phyloP scores from a whole-genome alignment of 1,140 invertebrate species.

The Phenacoccus solenopsis region DNA sequence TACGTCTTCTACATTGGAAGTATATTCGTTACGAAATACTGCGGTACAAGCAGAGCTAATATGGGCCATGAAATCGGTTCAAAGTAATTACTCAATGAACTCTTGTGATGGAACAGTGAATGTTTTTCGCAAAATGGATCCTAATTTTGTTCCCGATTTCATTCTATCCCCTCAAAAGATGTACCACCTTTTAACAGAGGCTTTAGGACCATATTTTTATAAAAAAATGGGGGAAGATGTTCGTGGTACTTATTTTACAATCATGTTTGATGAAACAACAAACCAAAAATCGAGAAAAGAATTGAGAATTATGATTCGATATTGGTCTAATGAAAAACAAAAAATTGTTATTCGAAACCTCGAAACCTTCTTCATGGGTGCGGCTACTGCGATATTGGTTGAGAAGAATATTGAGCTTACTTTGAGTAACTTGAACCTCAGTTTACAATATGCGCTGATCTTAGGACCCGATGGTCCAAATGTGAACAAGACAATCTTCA shows the following conservation, averaged over 20 bases:
- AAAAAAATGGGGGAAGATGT: too few relatives aligned
- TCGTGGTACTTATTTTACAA: too few relatives aligned
- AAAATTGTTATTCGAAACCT: not conserved
- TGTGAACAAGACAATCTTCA: not conserved
- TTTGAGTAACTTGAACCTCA: not conserved
- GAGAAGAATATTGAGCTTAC: not conserved
- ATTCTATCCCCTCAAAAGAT: not conserved
- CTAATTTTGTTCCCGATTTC: not conserved
- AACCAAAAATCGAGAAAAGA: not conserved
- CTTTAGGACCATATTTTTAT: too few relatives aligned
- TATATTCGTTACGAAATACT: not conserved
- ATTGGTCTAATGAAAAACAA: not conserved
- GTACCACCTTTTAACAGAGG: not conserved
- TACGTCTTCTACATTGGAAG: not conserved
- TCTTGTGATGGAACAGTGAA: not conserved
- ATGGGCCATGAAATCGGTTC: not conserved
- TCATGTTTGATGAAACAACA: not conserved
- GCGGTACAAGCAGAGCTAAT: not conserved
- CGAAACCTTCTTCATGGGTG: not conserved
- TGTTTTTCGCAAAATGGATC: not conserved
- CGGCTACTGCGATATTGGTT: not conserved
- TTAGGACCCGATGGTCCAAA: constrained; percentile 3
- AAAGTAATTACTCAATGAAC: not conserved
- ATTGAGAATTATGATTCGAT: not conserved
- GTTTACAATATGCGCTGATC: not conserved